Percentiles rank a stretch among this genome's conserved stretches.
phyloP scores from a whole-genome alignment of 1,140 invertebrate species.

The Oryctes rhinoceros region DNA sequence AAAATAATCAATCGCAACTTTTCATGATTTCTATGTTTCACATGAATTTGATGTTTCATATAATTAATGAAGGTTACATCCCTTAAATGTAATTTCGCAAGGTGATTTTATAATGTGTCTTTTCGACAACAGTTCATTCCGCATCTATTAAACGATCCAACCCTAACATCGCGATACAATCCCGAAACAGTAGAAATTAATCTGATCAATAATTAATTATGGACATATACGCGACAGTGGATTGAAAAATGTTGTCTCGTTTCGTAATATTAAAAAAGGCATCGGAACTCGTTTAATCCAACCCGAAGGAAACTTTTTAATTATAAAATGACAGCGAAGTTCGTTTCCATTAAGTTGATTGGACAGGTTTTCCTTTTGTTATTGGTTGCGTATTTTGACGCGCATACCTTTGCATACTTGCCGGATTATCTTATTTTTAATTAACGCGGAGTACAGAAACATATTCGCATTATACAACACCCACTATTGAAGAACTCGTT shows the following conservation, averaged over 20 bases:
- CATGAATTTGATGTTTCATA: too few relatives aligned
- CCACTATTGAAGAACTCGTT: not conserved
- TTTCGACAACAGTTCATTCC: too few relatives aligned
- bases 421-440: slow-evolving; percentile 31
- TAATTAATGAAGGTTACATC: too few relatives aligned
- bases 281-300: not conserved
- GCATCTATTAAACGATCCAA: too few relatives aligned
- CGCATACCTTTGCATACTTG: not conserved
- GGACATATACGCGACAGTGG: not conserved
- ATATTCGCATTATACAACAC: not conserved
- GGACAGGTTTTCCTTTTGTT: slow-evolving; percentile 1
- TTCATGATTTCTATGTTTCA: too few relatives aligned
- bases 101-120: too few relatives aligned
- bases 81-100: too few relatives aligned
- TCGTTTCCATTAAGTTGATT: slow-evolving; percentile 32
- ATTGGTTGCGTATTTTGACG: slow-evolving; percentile 5
- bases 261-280: not conserved
- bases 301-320: not conserved
- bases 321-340: slow-evolving; percentile 31
- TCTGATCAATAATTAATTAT: not conserved
- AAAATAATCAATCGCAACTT: too few relatives aligned
- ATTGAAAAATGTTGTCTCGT: not conserved
- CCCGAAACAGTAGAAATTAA: too few relatives aligned
- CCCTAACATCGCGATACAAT: too few relatives aligned
- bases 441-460: slow-evolving; percentile 2